Conservation (phyloP, 2,888 invertebrate species). For the Drosophila anomalata region DNA sequence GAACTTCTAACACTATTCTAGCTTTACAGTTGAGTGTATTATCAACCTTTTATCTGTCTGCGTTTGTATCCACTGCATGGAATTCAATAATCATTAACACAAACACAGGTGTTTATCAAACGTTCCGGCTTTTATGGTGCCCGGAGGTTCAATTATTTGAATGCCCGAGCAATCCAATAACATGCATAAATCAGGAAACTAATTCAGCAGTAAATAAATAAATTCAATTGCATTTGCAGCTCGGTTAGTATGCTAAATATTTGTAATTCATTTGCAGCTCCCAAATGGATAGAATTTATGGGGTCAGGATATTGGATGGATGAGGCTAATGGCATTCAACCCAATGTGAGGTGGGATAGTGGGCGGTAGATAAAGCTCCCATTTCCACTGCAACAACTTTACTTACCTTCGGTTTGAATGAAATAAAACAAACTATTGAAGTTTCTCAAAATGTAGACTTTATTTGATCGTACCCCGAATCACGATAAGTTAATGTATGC, state of each 20-base stretch:
- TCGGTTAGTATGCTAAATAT: constrained; percentile 2
- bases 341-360: not conserved
- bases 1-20: too few relatives aligned
- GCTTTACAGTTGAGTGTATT: too few relatives aligned
- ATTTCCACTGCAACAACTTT: not conserved
- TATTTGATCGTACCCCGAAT: constrained; percentile 65
- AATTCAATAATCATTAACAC: constrained; percentile 5
- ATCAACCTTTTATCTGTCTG: too few relatives aligned
- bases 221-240: constrained; percentile 43
- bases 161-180: constrained; percentile 7
- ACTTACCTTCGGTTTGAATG: not conserved
- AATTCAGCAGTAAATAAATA: constrained; percentile 42
- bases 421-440: constrained; percentile 28
- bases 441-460: constrained; percentile 73
- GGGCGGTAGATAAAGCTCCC: not conserved
- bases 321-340: not conserved
- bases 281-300: constrained; percentile 41
- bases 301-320: not conserved
- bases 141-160: constrained; percentile 52
- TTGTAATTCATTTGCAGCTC: constrained; percentile 41
- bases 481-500: constrained; percentile 51
- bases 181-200: constrained; percentile 44
- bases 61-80: not conserved
- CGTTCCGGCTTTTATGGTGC: constrained; percentile 47
- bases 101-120: not conserved